Evolutionary conservation across 2,113 vertebrate species (phyloP), one percentile per base, ranked within the genome.

Genomic region (Cromileptes altivelis): DNA sequence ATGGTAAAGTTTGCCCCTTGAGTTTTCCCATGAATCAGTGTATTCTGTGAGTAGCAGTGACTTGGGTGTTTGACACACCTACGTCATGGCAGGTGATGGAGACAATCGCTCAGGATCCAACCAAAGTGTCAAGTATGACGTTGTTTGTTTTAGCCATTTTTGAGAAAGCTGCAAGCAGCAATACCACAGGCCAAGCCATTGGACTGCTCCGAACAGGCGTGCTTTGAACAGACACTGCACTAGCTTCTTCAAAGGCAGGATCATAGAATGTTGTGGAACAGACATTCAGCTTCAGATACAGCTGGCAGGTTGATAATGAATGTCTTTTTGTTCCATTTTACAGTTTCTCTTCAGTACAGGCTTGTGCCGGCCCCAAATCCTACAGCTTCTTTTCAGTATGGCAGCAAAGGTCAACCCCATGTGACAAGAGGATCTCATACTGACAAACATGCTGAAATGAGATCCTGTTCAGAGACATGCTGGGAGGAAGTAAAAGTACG

Each of bases 391-490:
- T 80, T 78, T 86, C 68, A 75, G 18, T 23, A 25, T 55, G 49
- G 57, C 37, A 67, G 53, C 72, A 84, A 78, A 82, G 72, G 70
- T 74, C 70, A 70, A 55, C 37, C 70, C 67, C 45, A 77, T 72
- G 70, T 81, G 82, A 76, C 80, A 75, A 63, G 18, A 23, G 53
- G 70, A 80, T 56, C 61, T 77, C 58, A 79, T 70, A 67, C 37
- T 86, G 75, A 90, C 56, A 71, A 63, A 79, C 70, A 37, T 40
- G 23, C 25, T 74, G 85, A 70, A 87, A 86, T 55, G 19, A 69
- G 75, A 89, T 76, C 82, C 73, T 63, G 55, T 37, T 75, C 30
- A 65, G 47, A 27, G 57, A 70, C 74, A 55, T 23, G 56, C 53
- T n/a, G 33, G 57, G 37, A 86, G 79, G 82, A 88, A 81, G 78